Evolutionary conservation across 2,113 vertebrate genomes (phyloP).

Genomic region (Mus spicilegus): DNA sequence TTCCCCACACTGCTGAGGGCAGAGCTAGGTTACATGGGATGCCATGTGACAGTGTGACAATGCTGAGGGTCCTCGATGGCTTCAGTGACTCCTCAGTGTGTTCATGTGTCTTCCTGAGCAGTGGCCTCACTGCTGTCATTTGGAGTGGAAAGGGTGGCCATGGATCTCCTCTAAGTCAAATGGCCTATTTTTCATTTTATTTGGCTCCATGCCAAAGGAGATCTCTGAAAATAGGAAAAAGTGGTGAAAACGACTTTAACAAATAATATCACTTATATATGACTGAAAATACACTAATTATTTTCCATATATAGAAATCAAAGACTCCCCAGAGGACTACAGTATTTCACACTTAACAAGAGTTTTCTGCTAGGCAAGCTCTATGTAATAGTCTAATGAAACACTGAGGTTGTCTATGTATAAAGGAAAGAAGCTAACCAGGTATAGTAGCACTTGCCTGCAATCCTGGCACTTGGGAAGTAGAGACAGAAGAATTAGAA

Average conservation of each 20-base stretch:
- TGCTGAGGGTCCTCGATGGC: not conserved
- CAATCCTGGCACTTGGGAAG: not conserved
- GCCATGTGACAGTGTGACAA: not conserved
- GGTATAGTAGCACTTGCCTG: not conserved
- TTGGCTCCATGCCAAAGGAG: not conserved
- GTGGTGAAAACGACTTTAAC: not conserved
- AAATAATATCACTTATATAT: not conserved
- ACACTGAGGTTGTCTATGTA: not conserved
- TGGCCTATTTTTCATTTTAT: not conserved
- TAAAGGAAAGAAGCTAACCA: not conserved
- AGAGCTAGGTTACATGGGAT: too few species aligned
- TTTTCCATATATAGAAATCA: not conserved
- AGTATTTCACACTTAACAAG: not conserved
- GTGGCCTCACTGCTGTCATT: not conserved
- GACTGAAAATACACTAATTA: not conserved
- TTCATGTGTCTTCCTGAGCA: not conserved
- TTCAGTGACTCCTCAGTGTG: not conserved
- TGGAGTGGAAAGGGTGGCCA: not conserved
- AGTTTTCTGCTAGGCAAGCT: too few species aligned
- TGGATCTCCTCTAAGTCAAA: not conserved
- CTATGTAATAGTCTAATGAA: not conserved
- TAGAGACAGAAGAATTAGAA: not conserved
- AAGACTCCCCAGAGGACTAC: not conserved
- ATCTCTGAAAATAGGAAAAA: not conserved
- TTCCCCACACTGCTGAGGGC: not conserved